A percentile compares a stretch with the other conserved stretches of the same genome.
phyloP scores from a whole-genome alignment of 1,140 invertebrate genomes.

The Hormaphis cornu region DNA sequence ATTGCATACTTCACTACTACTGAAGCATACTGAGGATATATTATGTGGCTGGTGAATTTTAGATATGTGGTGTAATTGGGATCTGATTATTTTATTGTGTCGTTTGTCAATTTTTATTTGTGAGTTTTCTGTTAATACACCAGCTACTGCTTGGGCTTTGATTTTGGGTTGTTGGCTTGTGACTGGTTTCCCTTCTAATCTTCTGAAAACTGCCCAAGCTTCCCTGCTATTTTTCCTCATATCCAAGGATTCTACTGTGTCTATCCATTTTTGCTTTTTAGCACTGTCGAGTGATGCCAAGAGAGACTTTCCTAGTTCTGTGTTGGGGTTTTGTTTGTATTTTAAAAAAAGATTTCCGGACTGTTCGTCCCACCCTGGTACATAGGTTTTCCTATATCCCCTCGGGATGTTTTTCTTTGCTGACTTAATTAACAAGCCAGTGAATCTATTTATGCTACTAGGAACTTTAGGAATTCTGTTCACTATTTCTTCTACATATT shows the following conservation, averaged over 20 bases:
- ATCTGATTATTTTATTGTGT: not conserved
- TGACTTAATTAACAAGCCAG: not conserved
- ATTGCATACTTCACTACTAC: not conserved
- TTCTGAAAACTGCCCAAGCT: not conserved
- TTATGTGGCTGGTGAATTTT: not conserved
- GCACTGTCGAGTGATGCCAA: not conserved
- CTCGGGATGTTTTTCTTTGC: not conserved
- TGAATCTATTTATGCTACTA: not conserved
- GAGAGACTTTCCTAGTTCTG: not conserved
- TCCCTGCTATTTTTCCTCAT: not conserved
- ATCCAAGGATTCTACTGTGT: not conserved
- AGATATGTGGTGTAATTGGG: not conserved
- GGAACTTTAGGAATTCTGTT: not conserved
- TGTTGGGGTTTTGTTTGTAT: not conserved
- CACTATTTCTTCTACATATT: not conserved
- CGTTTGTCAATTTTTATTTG: not conserved
- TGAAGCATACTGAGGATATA: not conserved
- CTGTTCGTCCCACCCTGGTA: not conserved
- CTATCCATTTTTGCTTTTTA: conserved; percentile 7
- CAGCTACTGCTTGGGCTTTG: not conserved
- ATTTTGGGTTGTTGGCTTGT: not conserved
- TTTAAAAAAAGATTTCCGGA: not conserved
- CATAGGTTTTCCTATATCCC: not conserved
- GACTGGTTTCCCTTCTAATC: not conserved
- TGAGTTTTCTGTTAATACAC: not conserved